Percentiles rank a stretch among this genome's conserved stretches.
Conservation (phyloP, 2,888 invertebrate species). For the Ormyrus labotus region DNA sequence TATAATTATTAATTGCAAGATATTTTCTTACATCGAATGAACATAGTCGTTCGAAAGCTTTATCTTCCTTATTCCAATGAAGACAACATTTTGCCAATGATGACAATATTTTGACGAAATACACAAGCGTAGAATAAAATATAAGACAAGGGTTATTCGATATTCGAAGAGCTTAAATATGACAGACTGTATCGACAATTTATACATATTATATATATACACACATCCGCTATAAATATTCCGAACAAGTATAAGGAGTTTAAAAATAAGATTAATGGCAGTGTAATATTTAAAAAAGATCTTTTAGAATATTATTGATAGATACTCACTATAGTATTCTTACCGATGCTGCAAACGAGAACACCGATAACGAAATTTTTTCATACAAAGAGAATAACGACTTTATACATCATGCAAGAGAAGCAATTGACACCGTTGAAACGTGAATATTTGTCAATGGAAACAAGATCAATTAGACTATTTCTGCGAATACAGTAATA, state of each 20-base stretch:
- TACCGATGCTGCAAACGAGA: slow-evolving; percentile 57
- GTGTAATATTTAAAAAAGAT: slow-evolving; percentile 65
- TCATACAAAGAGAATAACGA: slow-evolving; percentile 44
- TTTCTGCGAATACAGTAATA: slow-evolving; percentile 62
- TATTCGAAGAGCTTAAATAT: slow-evolving; percentile 69
- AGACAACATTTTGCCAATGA: slow-evolving; percentile 60
- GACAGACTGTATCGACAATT: slow-evolving; percentile 70
- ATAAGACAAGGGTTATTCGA: slow-evolving; percentile 60
- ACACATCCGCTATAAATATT: slow-evolving; percentile 62
- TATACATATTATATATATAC: slow-evolving; percentile 60
- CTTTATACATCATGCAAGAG: slow-evolving; percentile 21
- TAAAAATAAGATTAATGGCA: slow-evolving; percentile 57
- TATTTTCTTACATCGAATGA: slow-evolving; percentile 10
- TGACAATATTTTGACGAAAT: slow-evolving; percentile 68
- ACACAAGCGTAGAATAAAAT: slow-evolving; percentile 55
- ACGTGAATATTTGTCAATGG: slow-evolving; percentile 11
- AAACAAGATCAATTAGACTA: slow-evolving; percentile 45
- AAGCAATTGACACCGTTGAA: slow-evolving; percentile 37
- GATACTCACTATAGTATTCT: slow-evolving; percentile 65
- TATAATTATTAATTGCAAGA: slow-evolving; percentile 24
- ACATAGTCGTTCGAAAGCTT: slow-evolving; percentile 20
- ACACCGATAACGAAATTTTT: slow-evolving; percentile 52
- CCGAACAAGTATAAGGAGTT: slow-evolving; percentile 59
- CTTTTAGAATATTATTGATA: slow-evolving; percentile 60
- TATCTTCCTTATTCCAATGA: slow-evolving; percentile 23